Evolutionary conservation across 2,888 invertebrate genomes (phyloP).

Genomic region (Athalia cordata): DNA sequence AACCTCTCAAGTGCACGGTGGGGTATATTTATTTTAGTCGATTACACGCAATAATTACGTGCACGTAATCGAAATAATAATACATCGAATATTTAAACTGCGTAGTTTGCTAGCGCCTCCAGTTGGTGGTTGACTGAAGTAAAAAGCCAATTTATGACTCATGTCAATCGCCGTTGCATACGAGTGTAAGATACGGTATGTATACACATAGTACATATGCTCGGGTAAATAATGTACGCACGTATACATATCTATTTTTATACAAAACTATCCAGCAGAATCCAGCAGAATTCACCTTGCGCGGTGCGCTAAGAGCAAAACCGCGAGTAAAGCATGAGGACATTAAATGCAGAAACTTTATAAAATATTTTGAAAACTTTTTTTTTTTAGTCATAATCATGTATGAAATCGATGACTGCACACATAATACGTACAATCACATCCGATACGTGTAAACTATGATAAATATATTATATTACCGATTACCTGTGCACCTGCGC

Average conservation of each 20-base stretch:
- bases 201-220: background rate
- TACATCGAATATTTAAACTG: conserved; percentile 10
- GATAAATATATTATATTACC: conserved; percentile 6
- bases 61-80: background rate
- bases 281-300: conserved; percentile 23
- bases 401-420: conserved; percentile 2
- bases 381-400: background rate
- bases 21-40: background rate
- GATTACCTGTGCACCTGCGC: background rate
- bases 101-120: conserved; percentile 41
- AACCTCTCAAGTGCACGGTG: background rate
- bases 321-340: background rate
- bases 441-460: background rate
- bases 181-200: background rate
- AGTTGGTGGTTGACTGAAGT: conserved; percentile 22
- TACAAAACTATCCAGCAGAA: no score
- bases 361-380: background rate
- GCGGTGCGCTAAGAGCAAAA: background rate
- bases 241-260: no score
- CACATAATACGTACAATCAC: background rate
- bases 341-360: background rate
- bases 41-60: background rate
- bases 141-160: conserved; percentile 41
- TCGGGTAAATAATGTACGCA: background rate
- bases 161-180: conserved; percentile 35